phyloP scores from a whole-genome alignment of 2,113 vertebrate species.

The Stegostoma tigrinum region DNA sequence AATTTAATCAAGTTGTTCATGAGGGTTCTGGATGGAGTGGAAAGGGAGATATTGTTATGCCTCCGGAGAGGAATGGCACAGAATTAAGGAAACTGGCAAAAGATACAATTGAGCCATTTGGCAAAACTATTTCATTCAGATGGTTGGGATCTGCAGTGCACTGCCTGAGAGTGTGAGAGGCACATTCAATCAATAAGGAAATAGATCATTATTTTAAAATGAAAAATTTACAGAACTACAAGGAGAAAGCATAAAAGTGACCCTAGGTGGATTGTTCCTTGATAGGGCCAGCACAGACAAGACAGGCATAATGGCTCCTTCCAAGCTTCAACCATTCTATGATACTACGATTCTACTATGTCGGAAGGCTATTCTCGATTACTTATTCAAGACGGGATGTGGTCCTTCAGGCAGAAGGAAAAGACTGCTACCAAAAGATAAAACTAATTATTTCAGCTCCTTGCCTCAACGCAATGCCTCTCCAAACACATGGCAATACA shows the following conservation, averaged over 20 bases:
- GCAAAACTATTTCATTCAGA: no score
- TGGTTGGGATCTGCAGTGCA: no score
- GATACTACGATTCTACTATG: not conserved
- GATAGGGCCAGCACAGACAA: not conserved
- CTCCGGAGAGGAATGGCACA: no score
- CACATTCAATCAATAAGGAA: no score
- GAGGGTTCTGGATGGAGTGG: no score
- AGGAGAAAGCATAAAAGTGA: not conserved
- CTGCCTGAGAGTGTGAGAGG: no score
- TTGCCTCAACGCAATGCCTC: not conserved
- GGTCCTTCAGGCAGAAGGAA: not conserved
- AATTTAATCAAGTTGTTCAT: no score
- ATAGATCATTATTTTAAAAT: no score
- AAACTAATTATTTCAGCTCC: not conserved
- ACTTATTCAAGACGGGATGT: not conserved
- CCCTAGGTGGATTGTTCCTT: not conserved
- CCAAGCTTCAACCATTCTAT: not conserved
- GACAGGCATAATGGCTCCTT: not conserved
- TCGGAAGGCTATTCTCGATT: not conserved
- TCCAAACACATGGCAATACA: not conserved
- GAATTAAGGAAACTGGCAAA: no score
- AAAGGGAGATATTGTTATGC: no score
- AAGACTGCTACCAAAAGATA: not conserved
- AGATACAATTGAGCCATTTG: no score
- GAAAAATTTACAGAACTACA: not conserved